These are phyloP conservation scores for Lordiphosa mommai DNA, from an alignment of 1,140 invertebrate species.

Conservation along the genomic window DNA sequence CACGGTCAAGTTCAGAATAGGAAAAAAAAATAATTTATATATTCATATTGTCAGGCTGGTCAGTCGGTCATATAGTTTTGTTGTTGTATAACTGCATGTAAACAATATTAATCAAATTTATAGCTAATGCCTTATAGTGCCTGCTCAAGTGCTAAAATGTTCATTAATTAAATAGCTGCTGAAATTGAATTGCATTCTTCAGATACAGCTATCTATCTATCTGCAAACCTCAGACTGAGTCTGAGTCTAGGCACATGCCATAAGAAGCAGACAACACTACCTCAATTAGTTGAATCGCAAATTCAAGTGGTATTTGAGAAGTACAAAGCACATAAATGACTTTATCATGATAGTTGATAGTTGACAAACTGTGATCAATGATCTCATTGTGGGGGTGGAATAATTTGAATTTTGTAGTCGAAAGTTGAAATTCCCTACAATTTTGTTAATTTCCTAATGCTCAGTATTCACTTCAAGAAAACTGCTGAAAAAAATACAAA, in stretches of 20 bases:
- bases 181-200: background rate
- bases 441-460: too few species aligned
- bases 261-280: slow-evolving; percentile 5
- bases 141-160: slow-evolving; percentile 12
- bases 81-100: slow-evolving; percentile 18
- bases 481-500: too few species aligned
- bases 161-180: slow-evolving; percentile 13
- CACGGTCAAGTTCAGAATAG: slow-evolving; percentile 42
- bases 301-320: background rate
- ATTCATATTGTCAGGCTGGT: slow-evolving; percentile 3
- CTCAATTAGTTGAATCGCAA: slow-evolving; percentile 37
- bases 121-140: slow-evolving; percentile 22
- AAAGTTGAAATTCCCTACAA: background rate
- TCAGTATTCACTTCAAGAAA: too few species aligned
- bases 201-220: slow-evolving; percentile 13
- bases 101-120: slow-evolving; percentile 28
- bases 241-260: slow-evolving; percentile 25
- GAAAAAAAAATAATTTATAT: slow-evolving; percentile 8
- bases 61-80: slow-evolving; percentile 10
- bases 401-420: too few species aligned
- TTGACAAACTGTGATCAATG: background rate
- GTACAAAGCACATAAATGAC: slow-evolving; percentile 20
- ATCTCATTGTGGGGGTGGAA: background rate
- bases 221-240: background rate
- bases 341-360: slow-evolving; percentile 19